These are phyloP conservation scores for Lutraria rhynchaena DNA, from an alignment of 1,140 invertebrate species.

Conservation along the genomic window DNA sequence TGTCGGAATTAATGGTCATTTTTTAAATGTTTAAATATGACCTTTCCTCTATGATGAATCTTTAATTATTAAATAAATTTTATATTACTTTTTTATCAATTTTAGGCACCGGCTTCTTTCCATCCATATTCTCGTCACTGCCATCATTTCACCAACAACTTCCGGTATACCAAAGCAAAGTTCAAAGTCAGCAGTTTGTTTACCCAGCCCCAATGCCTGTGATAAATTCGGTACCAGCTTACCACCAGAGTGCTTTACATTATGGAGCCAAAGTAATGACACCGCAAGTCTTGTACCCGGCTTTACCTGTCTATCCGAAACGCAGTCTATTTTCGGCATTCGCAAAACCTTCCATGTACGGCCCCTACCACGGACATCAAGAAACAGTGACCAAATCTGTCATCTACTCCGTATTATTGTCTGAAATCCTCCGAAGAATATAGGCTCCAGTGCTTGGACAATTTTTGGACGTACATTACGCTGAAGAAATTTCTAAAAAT, in stretches of 20 bases:
- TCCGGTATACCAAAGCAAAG: neutral
- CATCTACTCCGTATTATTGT: constrained; percentile 8
- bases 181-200: neutral
- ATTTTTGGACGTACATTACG: too few species aligned
- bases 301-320: neutral
- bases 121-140: neutral
- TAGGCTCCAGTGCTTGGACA: too few species aligned
- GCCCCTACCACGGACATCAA: neutral
- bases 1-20: too few species aligned
- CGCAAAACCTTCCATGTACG: neutral
- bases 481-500: too few species aligned
- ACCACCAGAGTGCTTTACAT: too few species aligned
- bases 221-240: too few species aligned
- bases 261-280: neutral
- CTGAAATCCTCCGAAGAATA: constrained; percentile 16
- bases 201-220: too few species aligned
- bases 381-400: constrained; percentile 20
- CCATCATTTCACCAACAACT: neutral
- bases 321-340: neutral
- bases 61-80: too few species aligned
- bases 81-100: neutral
- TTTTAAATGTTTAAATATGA: too few species aligned
- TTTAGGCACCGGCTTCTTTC: constrained; percentile 13
- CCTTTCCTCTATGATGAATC: too few species aligned
- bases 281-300: constrained; percentile 11